These are phyloP conservation scores for Apogon talboti DNA, from an alignment of 2,797 vertebrate species.

Conservation along the genomic window DNA sequence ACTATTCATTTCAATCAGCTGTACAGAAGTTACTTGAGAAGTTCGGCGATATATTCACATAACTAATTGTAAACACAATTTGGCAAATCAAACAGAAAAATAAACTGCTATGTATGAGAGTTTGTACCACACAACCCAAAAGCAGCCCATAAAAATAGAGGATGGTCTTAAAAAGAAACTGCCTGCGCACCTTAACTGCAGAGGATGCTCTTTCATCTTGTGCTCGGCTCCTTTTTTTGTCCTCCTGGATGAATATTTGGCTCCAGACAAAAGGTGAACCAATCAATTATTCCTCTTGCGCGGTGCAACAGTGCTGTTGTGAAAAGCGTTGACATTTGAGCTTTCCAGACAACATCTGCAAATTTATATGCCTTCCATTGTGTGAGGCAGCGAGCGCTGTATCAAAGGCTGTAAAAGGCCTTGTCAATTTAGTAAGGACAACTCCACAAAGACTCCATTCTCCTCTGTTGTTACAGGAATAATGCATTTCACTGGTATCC, in stretches of 20 bases:
- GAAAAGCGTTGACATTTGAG: slow-evolving; percentile 98
- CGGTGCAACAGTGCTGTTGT: slow-evolving; percentile 88
- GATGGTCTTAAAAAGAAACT: no score
- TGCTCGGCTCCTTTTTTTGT: slow-evolving; percentile 83
- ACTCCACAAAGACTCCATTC: slow-evolving; percentile 88
- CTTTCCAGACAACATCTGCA: slow-evolving; percentile 96
- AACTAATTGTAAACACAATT: no score
- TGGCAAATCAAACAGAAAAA: no score
- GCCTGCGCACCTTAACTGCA: slow-evolving; percentile 61
- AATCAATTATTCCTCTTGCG: slow-evolving; percentile 94
- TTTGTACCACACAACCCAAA: no score
- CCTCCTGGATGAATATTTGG: slow-evolving; percentile 93
- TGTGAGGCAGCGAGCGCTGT: slow-evolving; percentile 90
- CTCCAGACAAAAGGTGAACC: slow-evolving; percentile 94
- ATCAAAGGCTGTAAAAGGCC: slow-evolving; percentile 97
- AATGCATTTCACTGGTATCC: no score
- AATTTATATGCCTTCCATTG: slow-evolving; percentile 98
- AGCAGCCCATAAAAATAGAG: no score
- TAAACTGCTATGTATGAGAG: no score
- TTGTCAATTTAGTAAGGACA: slow-evolving; percentile 96
- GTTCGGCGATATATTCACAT: no score
- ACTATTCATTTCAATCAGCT: no score
- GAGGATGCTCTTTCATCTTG: slow-evolving; percentile 85
- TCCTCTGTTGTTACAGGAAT: no score
- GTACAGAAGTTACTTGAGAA: no score